A percentile compares a stretch with the other conserved stretches of the same genome.
phyloP scores from a whole-genome alignment of 2,797 vertebrate genomes.

The Chloroceryle inda region DNA sequence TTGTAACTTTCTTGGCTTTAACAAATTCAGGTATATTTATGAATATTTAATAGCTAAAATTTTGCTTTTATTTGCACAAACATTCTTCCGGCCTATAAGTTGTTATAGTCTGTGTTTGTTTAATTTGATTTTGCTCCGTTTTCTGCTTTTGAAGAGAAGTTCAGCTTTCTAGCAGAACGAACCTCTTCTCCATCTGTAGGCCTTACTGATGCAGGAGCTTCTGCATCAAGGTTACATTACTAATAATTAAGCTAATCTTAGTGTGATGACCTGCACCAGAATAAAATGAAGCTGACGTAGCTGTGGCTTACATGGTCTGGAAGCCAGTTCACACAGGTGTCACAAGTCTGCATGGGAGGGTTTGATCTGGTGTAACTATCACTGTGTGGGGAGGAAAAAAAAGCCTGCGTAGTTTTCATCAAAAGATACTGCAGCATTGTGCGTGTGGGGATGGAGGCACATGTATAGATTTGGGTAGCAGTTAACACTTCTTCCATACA shows the following conservation, averaged over 20 bases:
- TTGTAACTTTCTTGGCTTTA: neutral
- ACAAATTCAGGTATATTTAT: conserved; percentile 2
- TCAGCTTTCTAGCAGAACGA: neutral
- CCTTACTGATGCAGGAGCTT: neutral
- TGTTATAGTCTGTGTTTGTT: neutral
- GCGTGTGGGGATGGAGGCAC: neutral
- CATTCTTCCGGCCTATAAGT: neutral
- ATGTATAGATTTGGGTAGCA: neutral
- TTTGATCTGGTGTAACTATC: neutral
- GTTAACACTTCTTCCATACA: neutral
- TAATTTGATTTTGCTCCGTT: conserved; percentile 22
- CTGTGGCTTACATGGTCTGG: neutral
- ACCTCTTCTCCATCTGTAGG: neutral
- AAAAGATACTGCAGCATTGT: neutral
- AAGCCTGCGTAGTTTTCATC: neutral
- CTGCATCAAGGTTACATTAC: neutral
- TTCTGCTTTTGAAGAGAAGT: conserved; percentile 11
- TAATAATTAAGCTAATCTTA: neutral
- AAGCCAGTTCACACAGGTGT: neutral
- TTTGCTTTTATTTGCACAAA: neutral
- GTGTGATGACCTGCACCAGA: neutral
- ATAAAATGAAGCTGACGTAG: neutral
- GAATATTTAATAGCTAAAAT: conserved; percentile 32
- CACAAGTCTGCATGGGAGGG: neutral
- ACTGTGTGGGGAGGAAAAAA: neutral